Conservation (phyloP, 23 tunicate species). For the Phallusia fumigata region DNA sequence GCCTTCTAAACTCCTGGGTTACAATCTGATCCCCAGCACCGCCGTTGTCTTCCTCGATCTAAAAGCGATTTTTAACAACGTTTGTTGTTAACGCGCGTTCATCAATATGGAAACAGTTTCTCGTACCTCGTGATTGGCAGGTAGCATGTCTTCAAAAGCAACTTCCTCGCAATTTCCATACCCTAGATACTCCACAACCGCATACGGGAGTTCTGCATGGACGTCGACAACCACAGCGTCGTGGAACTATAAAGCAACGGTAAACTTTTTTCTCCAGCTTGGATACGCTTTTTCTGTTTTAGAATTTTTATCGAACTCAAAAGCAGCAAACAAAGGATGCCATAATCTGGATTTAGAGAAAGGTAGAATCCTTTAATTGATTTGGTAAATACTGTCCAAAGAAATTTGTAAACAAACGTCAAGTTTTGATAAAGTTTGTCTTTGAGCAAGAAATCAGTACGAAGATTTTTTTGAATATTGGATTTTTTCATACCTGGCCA, state of each 20-base stretch:
- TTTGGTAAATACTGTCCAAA: too few relatives aligned
- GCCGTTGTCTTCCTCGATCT: too few relatives aligned
- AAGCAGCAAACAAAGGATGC: too few relatives aligned
- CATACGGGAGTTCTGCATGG: conserved; percentile 54
- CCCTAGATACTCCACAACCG: conserved; percentile 53
- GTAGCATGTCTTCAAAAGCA: conserved; percentile 33
- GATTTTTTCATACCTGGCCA: conserved; percentile 15
- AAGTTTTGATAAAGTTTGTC: too few relatives aligned
- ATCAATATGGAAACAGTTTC: background rate
- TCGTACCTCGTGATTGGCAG: conserved; percentile 8
- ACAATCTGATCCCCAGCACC: conserved; percentile 16
- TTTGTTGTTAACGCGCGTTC: too few relatives aligned
- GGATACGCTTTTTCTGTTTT: too few relatives aligned
- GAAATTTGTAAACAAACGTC: too few relatives aligned
- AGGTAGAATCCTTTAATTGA: background rate
- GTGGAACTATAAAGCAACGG: conserved; percentile 27
- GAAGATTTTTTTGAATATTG: too few relatives aligned
- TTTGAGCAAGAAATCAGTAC: too few relatives aligned
- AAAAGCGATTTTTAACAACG: too few relatives aligned
- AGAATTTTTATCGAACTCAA: too few relatives aligned
- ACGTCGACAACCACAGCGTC: conserved; percentile 49
- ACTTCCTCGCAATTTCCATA: conserved; percentile 86
- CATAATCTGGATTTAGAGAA: background rate
- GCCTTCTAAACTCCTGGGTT: conserved; percentile 26
- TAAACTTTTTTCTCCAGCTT: too few relatives aligned